Percentiles rank a stretch among this genome's conserved stretches.
phyloP scores from a whole-genome alignment of 2,888 invertebrate genomes.

The Gastracanthus pulcherrimus region DNA sequence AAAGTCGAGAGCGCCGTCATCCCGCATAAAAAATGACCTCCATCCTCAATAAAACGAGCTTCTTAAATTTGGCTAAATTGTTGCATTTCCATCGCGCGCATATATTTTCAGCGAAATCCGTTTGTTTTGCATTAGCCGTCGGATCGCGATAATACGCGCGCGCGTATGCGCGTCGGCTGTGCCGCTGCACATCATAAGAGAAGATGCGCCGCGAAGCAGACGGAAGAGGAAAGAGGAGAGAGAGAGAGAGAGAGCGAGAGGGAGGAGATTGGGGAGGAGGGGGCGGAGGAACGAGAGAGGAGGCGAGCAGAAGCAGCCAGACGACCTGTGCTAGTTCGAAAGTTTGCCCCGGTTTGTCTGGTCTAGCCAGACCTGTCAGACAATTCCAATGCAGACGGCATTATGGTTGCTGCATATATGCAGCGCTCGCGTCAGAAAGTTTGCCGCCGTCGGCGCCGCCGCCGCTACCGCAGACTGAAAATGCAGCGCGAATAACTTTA shows the following conservation, averaged over 20 bases:
- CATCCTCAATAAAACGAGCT: no score
- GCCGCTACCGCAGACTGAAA: not conserved
- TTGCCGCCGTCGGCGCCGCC: slow-evolving; percentile 56
- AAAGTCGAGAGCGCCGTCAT: no score
- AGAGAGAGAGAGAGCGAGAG: no score
- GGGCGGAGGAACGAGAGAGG: not conserved
- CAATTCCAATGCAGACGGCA: slow-evolving; percentile 64
- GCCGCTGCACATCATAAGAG: not conserved
- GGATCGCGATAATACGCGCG: not conserved
- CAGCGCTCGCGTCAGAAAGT: slow-evolving; percentile 53
- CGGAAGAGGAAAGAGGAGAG: not conserved
- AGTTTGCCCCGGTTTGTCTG: slow-evolving; percentile 75
- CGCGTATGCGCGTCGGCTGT: not conserved
- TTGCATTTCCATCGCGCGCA: no score
- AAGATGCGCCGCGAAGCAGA: not conserved
- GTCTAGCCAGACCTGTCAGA: slow-evolving; percentile 63
- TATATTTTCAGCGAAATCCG: not conserved
- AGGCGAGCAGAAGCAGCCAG: slow-evolving; percentile 63
- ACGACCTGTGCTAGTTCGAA: slow-evolving; percentile 76
- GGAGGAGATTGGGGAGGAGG: not conserved
- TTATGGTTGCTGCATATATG: slow-evolving; percentile 61
- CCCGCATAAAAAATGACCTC: no score
- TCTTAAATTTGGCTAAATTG: no score
- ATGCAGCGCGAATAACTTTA: slow-evolving; percentile 1
- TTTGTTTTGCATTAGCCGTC: not conserved